These are phyloP conservation scores for Choloepus hoffmanni DNA, from an alignment of 2,113 vertebrate species.

Conservation along the genomic window DNA sequence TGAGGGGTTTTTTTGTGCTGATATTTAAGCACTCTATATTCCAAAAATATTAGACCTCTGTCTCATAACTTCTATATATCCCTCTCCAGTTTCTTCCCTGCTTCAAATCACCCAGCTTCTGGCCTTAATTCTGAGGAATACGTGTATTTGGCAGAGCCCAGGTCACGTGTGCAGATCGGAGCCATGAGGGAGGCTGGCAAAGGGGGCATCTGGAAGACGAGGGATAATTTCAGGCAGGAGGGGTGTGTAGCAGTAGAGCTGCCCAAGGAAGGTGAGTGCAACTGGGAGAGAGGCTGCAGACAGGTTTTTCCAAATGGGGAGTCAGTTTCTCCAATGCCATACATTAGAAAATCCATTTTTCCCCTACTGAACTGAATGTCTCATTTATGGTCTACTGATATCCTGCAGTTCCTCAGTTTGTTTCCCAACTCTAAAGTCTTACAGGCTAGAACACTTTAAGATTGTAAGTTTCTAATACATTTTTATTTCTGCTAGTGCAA, in stretches of 20 bases:
- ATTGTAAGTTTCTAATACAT: not conserved
- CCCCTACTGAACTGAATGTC: not conserved
- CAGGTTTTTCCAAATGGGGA: too few species aligned
- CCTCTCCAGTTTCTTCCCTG: not conserved
- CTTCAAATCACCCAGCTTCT: not conserved
- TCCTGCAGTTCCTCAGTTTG: not conserved
- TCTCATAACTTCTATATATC: not conserved
- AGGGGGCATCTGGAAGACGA: not conserved
- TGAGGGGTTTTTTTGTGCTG: not conserved
- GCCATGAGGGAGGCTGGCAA: not conserved
- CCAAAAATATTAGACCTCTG: not conserved
- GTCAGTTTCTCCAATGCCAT: not conserved
- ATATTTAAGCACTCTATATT: not conserved
- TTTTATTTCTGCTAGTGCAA: not conserved
- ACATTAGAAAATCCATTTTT: not conserved
- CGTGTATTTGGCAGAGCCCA: too few species aligned
- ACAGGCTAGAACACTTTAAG: not conserved
- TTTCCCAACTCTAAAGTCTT: not conserved
- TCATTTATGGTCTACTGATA: not conserved
- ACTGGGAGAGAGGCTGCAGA: too few species aligned
- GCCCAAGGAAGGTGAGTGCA: accelerated
- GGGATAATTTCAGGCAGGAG: not conserved
- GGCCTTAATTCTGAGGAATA: not conserved
- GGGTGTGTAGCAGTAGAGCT: not conserved
- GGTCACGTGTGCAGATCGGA: accelerated